These are phyloP conservation scores for Daboia siamensis DNA, from an alignment of 2,113 vertebrate genomes.

Conservation along the genomic window DNA sequence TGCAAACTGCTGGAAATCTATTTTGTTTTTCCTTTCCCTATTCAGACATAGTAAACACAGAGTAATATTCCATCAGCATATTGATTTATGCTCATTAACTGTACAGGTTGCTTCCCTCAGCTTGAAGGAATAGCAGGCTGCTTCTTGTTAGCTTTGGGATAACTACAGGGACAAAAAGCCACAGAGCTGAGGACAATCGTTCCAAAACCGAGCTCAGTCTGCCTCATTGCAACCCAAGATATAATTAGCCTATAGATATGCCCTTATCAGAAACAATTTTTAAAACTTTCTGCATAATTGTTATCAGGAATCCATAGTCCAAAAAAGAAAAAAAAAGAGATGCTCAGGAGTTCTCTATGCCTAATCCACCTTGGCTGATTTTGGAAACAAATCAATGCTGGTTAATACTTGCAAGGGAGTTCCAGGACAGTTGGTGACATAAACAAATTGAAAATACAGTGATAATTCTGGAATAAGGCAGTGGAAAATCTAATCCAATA, in stretches of 20 bases:
- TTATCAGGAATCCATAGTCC: not conserved
- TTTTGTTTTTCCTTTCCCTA: not conserved
- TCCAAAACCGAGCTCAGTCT: not conserved
- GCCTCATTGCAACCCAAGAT: not conserved
- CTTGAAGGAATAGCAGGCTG: slow-evolving; percentile 16
- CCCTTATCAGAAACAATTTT: not conserved
- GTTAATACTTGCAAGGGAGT: not conserved
- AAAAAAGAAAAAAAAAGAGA: not conserved
- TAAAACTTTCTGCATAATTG: not conserved
- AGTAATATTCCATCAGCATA: slow-evolving; percentile 24
- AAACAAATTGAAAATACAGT: not conserved
- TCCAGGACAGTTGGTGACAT: not conserved
- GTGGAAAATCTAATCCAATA: not conserved
- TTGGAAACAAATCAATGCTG: not conserved
- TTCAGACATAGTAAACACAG: not conserved
- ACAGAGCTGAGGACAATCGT: not conserved
- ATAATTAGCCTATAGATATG: not conserved
- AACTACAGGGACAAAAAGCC: not conserved
- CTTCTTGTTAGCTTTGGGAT: slow-evolving; percentile 23
- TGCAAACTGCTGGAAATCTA: not conserved
- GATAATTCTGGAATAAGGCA: not conserved
- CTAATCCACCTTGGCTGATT: not conserved
- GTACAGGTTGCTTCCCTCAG: slow-evolving; percentile 26
- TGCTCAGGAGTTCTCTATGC: not conserved
- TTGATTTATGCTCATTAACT: slow-evolving; percentile 34